Base-by-base conservation (phyloP, 2,113 vertebrate genomes). In the Lycocorax pyrrhopterus region DNA sequence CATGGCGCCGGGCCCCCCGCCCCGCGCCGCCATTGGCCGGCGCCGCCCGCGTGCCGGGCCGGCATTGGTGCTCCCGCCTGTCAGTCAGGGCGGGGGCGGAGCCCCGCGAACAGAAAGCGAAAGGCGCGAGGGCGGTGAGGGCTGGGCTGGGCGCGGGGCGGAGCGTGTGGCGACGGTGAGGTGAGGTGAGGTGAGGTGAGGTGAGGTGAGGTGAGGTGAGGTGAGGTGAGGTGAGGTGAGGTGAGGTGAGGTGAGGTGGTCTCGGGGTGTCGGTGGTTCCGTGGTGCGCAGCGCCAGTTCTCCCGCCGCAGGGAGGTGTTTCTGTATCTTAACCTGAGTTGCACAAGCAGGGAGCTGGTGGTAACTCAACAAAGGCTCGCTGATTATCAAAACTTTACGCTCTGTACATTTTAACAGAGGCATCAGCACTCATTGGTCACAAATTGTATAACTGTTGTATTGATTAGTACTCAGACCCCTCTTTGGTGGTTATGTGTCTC, bases 31-130 rank as follows among this genome's bases (percentile, higher is more conserved):
- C 60, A 85, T 94, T 93, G 94, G 93, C 27, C 20, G 0, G 2
- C 23, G 10, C 4, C 5, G 4, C 23, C 8, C 7, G 5, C 19
- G 4, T 5, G 6, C 32, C 6, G 35, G 3, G 18, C 23, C 13
- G 3, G 20, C 47, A 90, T 12, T 84, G 94, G 95, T 6, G 16
- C 0, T 4, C 0, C 9, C 3, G 8, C 19, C 4, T 41, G 94
- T 80, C 94, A 81, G 26, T 88, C 78, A 80, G 32, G 6, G 9
- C 1, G 13, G 10, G 59, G 76, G 63, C 60, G 94, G 59, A 30
- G 26, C 52, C 5, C 10, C 10, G 5, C 30, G 33, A 79, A 93
- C 49, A 2, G 81, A 92, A 94, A 95, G 69, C 9, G 91, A 87
- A 86, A 91, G 75, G 59, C 64, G 47, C 64, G 35, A 17, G 58